Percentiles rank a stretch among this genome's conserved stretches.
phyloP scores from a whole-genome alignment of 2,113 vertebrate species.

The Peromyscus maniculatus region DNA sequence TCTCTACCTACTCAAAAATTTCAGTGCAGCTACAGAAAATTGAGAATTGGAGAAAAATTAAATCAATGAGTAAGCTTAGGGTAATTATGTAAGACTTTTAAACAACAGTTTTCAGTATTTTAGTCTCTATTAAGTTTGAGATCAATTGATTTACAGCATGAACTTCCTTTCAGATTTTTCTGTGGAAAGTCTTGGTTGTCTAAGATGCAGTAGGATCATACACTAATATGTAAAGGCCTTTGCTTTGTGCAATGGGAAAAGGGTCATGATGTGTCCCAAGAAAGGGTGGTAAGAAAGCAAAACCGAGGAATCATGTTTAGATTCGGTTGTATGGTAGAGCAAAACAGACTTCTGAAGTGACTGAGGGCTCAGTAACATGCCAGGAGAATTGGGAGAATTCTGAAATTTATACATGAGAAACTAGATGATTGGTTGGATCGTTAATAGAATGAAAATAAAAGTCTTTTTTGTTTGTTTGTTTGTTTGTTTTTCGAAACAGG shows the following conservation, averaged over 20 bases:
- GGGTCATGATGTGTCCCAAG: background rate
- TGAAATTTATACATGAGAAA: background rate
- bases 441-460: background rate
- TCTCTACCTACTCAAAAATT: background rate
- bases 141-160: background rate
- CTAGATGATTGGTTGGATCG: background rate
- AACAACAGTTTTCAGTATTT: background rate
- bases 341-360: background rate
- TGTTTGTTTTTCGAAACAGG: no score
- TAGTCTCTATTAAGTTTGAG: background rate
- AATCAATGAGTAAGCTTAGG: background rate
- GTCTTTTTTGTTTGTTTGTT: background rate
- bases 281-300: background rate
- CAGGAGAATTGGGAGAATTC: background rate
- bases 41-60: background rate
- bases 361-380: background rate
- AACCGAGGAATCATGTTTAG: background rate
- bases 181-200: background rate
- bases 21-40: rapidly evolving
- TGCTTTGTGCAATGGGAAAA: background rate
- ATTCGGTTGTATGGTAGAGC: background rate
- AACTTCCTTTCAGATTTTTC: background rate
- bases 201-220: background rate
- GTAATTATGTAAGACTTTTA: background rate
- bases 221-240: background rate